A percentile compares a stretch with the other conserved stretches of the same genome.
These are phyloP conservation scores for Herpetotheres cachinnans DNA, from an alignment of 2,113 vertebrate genomes.

Conservation along the genomic window DNA sequence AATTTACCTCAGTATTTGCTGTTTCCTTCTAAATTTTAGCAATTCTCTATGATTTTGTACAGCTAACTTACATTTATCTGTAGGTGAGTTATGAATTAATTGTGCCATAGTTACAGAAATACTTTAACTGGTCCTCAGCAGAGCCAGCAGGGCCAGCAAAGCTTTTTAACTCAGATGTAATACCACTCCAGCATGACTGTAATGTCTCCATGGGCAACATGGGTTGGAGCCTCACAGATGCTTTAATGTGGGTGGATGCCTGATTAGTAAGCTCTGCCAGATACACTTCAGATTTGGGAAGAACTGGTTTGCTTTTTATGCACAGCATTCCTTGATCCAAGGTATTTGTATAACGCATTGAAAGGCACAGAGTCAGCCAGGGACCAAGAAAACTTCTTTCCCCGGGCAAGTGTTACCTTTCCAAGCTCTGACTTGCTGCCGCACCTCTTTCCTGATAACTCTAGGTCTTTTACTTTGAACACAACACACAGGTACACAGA, in stretches of 20 bases:
- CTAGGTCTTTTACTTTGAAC: background rate
- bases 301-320: background rate
- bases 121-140: background rate
- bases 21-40: background rate
- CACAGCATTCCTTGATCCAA: background rate
- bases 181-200: background rate
- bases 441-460: background rate
- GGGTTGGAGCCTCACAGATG: background rate
- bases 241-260: slow-evolving; percentile 19
- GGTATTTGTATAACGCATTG: background rate
- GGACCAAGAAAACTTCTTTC: background rate
- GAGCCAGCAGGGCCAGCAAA: background rate
- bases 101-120: background rate
- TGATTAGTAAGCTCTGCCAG: slow-evolving; percentile 17
- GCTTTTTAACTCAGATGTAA: background rate
- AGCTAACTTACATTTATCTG: background rate
- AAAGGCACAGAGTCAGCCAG: background rate
- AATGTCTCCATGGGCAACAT: background rate
- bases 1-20: background rate
- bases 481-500: background rate
- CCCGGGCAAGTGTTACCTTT: background rate
- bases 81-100: background rate
- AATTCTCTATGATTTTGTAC: background rate
- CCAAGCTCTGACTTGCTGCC: background rate
- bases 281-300: background rate